Percentiles rank a stretch among this genome's conserved stretches.
Evolutionary conservation across 2,113 vertebrate genomes (phyloP).

Genomic region (Aplodontia rufa): DNA sequence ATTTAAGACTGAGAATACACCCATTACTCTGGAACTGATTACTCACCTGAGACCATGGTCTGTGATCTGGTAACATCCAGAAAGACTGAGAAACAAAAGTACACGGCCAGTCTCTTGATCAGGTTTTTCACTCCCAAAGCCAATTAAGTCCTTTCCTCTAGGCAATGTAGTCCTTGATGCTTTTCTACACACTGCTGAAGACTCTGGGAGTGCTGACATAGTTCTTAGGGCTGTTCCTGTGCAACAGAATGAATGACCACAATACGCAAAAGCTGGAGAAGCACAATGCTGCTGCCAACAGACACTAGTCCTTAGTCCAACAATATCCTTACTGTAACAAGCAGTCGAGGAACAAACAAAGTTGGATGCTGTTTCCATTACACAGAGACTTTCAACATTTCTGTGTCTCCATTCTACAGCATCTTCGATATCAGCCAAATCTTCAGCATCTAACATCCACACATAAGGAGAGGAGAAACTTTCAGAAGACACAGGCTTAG

Average conservation of each 20-base stretch:
- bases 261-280: slow-evolving; percentile 87
- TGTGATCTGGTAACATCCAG: slow-evolving; percentile 97
- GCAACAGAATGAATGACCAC: slow-evolving; percentile 94
- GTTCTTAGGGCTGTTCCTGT: slow-evolving; percentile 90
- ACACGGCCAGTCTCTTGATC: slow-evolving; percentile 87
- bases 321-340: slow-evolving; percentile 89
- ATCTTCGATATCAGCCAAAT: slow-evolving; percentile 96
- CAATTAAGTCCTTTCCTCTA: slow-evolving; percentile 82
- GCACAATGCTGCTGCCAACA: slow-evolving; percentile 90
- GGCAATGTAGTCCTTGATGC: slow-evolving; percentile 90
- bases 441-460: slow-evolving; percentile 92
- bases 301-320: slow-evolving; percentile 90
- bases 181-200: slow-evolving; percentile 83
- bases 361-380: slow-evolving; percentile 84
- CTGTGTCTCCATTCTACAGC: slow-evolving; percentile 92
- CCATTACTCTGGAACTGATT: background rate
- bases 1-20: background rate
- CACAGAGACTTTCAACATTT: slow-evolving; percentile 83
- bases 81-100: slow-evolving; percentile 96
- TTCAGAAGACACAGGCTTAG: slow-evolving; percentile 75
- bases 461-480: slow-evolving; percentile 83
- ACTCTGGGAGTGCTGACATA: slow-evolving; percentile 86
- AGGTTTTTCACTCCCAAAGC: slow-evolving; percentile 85
- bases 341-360: slow-evolving; percentile 83
- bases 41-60: slow-evolving; percentile 95